Conservation (phyloP, 2,888 invertebrate species). For the Pyrrhosoma nymphula region DNA sequence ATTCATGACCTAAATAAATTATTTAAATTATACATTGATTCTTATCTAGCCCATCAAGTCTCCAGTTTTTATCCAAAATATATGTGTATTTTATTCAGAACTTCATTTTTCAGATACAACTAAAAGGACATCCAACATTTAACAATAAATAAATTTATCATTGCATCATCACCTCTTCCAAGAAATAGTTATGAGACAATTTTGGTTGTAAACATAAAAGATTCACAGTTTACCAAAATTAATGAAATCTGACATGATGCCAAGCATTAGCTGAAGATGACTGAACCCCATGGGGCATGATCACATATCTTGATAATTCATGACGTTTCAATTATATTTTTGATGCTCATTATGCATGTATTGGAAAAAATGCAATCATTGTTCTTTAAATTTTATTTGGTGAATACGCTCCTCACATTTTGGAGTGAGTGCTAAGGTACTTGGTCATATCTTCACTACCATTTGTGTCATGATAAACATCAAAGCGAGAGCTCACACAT, state of each 20-base stretch:
- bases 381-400: too few species aligned
- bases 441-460: too few species aligned
- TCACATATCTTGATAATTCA: background rate
- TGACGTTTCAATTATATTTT: background rate
- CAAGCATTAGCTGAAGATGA: background rate
- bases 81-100: background rate
- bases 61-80: constrained; percentile 46
- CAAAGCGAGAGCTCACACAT: too few species aligned
- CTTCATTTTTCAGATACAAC: background rate
- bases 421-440: too few species aligned
- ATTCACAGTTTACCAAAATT: background rate
- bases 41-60: background rate
- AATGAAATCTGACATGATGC: background rate
- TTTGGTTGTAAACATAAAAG: background rate
- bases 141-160: background rate
- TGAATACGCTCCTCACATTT: too few species aligned
- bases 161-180: background rate
- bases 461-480: too few species aligned
- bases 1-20: constrained; percentile 30
- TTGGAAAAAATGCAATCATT: too few species aligned
- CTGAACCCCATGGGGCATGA: background rate
- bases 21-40: constrained; percentile 14
- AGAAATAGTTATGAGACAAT: background rate
- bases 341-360: too few species aligned
- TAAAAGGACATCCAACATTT: background rate